A percentile compares a stretch with the other conserved stretches of the same genome.
These are phyloP conservation scores for Pitangus sulphuratus DNA, from an alignment of 2,797 vertebrate genomes.

Conservation along the genomic window DNA sequence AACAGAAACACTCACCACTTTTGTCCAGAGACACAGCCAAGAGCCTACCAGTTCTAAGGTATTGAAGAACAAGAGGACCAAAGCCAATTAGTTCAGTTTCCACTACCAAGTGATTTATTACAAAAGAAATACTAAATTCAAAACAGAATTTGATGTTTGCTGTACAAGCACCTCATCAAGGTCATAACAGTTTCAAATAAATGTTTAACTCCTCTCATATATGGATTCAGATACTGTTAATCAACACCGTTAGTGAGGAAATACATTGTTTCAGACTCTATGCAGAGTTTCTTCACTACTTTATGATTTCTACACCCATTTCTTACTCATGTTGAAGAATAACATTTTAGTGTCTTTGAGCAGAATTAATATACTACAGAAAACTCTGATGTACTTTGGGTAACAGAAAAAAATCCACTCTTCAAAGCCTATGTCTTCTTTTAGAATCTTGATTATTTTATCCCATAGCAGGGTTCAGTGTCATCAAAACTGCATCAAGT, in stretches of 20 bases:
- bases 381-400: not conserved
- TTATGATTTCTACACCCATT: not conserved
- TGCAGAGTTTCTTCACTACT: not conserved
- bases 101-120: not conserved
- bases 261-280: not conserved
- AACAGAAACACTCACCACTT: not conserved
- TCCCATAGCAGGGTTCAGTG: not conserved
- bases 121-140: not conserved
- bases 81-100: not conserved
- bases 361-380: not conserved
- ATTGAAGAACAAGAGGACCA: not conserved
- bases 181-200: not conserved
- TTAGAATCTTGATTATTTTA: not conserved
- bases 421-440: not conserved
- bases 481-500: conserved; percentile 25
- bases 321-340: not conserved
- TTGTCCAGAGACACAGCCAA: not conserved
- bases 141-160: not conserved
- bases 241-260: not conserved
- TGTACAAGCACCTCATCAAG: not conserved
- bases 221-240: not conserved
- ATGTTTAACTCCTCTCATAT: not conserved
- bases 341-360: not conserved
- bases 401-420: not conserved
- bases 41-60: not conserved